phyloP scores from a whole-genome alignment of 2,113 vertebrate species.

The Steatornis caripensis region DNA sequence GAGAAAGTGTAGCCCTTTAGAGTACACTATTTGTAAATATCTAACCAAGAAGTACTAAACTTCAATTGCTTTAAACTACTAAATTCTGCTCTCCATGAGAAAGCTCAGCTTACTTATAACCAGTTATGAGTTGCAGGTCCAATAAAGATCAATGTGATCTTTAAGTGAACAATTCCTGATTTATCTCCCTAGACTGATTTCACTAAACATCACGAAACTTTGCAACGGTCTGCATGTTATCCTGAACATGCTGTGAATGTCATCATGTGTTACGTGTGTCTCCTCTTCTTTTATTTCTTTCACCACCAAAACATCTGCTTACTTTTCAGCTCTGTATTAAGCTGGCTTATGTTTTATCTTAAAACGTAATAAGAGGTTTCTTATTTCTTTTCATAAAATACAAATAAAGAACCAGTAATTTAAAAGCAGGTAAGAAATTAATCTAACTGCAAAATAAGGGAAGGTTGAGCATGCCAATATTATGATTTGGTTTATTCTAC shows the following conservation, averaged over 20 bases:
- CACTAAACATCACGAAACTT: background rate
- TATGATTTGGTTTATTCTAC: background rate
- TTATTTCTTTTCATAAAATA: background rate
- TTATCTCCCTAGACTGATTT: background rate
- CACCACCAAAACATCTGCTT: background rate
- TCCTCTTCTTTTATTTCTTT: background rate
- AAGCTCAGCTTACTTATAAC: background rate
- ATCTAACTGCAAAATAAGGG: background rate
- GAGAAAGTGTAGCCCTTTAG: background rate
- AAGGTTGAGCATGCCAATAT: background rate
- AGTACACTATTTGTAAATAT: background rate
- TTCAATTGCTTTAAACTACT: background rate
- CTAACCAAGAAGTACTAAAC: background rate
- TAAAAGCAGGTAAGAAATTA: background rate
- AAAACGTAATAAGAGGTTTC: background rate
- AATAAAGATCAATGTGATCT: background rate
- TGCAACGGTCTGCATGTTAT: background rate
- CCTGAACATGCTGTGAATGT: background rate
- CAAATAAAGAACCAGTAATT: background rate
- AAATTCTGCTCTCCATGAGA: background rate
- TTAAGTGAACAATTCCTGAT: background rate
- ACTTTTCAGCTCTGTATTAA: background rate
- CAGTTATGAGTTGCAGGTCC: background rate
- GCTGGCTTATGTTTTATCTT: background rate
- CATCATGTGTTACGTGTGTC: rapidly evolving